Evolutionary conservation across 2,113 vertebrate species (phyloP), one percentile per base, ranked within the genome.

Genomic region (Heterotilapia buettikoferi): DNA sequence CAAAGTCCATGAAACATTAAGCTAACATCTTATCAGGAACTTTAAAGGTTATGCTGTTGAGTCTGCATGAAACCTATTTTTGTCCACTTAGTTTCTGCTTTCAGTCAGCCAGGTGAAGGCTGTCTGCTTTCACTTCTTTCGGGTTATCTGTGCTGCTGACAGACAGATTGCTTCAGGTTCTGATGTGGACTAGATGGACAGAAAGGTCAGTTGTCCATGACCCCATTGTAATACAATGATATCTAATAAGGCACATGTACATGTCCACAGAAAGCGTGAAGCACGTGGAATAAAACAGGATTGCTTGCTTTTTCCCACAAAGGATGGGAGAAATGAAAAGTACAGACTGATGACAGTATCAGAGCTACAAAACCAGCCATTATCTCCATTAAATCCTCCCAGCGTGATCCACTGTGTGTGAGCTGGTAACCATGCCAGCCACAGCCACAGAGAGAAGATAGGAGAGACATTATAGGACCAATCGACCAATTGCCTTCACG

Each of bases 341-440:
- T 29, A 26, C 33, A 82, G 5, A 21, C 2, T 36, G 53, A 83
- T 63, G 71, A 78, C 61, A 76, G 43, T 21, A 83, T 71, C 54
- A 57, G 19, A 33, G 84, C 86, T 4, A 53, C 45, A 61, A 38
- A 87, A 89, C 66, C 63, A 57, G n/a, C 21, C 36, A 85, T 89
- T 86, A 91, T 66, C 81, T 61, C 71, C 38, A 89, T 84, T 80
- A 88, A 76, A 86, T 54, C 71, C 84, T 82, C 84, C 54, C 81
- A 6, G 54, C 33, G 57, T 45, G 86, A 52, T 18, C 52, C 3
- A 11, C 59, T 80, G 85, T 54, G 31, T 47, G 54, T 40, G 80
- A 71, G 59, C 73, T 26, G 66, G 82, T 83, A 86, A 59, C 26
- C 79, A 61, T 13, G 36, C 79, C 38, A 84, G 84, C 85, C 54